Evolutionary conservation across 1,140 invertebrate genomes (phyloP), one percentile per base, ranked within the genome.

Genomic region (Megalonaias nervosa): DNA sequence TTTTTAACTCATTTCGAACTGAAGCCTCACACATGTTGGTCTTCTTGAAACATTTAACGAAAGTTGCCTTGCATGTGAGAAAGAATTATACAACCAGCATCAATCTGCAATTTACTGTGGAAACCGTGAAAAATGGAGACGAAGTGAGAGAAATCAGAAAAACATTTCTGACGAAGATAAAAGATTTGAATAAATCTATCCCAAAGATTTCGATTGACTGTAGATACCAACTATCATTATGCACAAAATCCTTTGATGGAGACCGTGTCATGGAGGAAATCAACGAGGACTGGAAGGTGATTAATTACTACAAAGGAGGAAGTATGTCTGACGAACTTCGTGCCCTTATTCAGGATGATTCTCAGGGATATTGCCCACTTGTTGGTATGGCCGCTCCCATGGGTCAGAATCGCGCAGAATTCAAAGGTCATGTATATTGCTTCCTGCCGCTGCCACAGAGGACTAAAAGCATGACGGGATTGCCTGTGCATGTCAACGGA

Each of bases 401-500:
- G 15, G 13, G 62, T 31, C n/a, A 60, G 38, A 62, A 38, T 55
- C 48, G 17, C 13, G 66, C 69, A 12, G 58, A 74, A 26, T 81
- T 80, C 58, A 65, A 77, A 58, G 88, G 88, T 14, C 87, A 88
- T 60, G 70, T 89, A 3, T 90, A 87, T 74, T 89, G 88, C 72
- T 87, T 88, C 62, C 70, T 90, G 19, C 89, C 89, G 12, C 80
- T 89, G n/a, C 87, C 87, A 38, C 72, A 85, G 38, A 71, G 81
- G 58, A 62, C 79, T n/a, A 65, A 75, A 59, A 84, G 78, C 66
- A 65, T 81, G n/a, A 86, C 86, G 0, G 89, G 89, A 13, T 81
- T 88, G 31, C 89, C 88, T 6, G 80, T 90, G 16, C 87, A 88
- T 65, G 80, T 90, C 9, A 87, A 88, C 75, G 88, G 88, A 14